Conservation (phyloP, 2,113 vertebrate species). For the Oreotrochilus melanogaster region DNA sequence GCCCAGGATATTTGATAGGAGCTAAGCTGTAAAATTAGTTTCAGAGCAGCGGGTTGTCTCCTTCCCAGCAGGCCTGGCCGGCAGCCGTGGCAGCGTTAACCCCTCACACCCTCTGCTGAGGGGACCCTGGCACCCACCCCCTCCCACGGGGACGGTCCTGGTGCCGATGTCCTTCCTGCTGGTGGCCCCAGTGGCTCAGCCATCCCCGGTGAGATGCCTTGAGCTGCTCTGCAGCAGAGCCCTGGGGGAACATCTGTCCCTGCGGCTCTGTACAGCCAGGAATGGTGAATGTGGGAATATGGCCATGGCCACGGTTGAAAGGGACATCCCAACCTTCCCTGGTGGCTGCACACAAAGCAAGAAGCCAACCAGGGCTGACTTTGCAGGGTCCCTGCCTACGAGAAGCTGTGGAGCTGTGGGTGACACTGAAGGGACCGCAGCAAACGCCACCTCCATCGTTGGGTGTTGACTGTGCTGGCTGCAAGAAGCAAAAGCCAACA, state of each 20-base stretch:
- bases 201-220: background rate
- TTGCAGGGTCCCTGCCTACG: fast-evolving
- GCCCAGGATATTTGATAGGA: constrained; percentile 83
- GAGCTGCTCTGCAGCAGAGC: background rate
- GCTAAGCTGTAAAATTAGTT: constrained; percentile 86
- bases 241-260: background rate
- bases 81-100: constrained; percentile 9
- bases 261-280: background rate
- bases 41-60: constrained; percentile 84
- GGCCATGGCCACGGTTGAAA: fast-evolving
- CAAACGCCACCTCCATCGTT: background rate
- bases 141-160: fast-evolving
- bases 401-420: background rate
- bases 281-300: fast-evolving
- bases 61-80: constrained; percentile 78
- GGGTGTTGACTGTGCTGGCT: background rate
- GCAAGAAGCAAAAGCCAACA: background rate
- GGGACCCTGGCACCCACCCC: fast-evolving
- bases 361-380: fast-evolving
- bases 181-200: fast-evolving
- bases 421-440: fast-evolving
- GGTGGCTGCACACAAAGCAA: background rate
- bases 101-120: fast-evolving
- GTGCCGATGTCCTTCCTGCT: background rate
- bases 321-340: background rate